These are phyloP conservation scores for Saturnia pavonia DNA, from an alignment of 2,888 invertebrate genomes.

Conservation along the genomic window DNA sequence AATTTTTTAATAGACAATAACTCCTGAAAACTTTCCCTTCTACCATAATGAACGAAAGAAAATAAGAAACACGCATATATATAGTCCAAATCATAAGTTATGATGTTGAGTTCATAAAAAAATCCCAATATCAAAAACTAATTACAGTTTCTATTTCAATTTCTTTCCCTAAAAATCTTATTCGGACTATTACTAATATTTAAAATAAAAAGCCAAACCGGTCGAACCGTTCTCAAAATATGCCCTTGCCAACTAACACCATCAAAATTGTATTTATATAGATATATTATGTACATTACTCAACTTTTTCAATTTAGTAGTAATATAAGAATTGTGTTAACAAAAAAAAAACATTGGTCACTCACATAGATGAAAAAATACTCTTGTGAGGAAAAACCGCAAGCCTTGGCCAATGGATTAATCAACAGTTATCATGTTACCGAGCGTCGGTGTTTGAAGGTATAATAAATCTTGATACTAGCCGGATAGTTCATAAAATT, in stretches of 20 bases:
- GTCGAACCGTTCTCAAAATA: not conserved
- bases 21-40: too few relatives aligned
- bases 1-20: too few relatives aligned
- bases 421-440: conserved; percentile 10
- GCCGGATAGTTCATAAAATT: not conserved
- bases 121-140: too few relatives aligned
- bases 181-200: too few relatives aligned
- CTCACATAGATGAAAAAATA: conserved; percentile 47
- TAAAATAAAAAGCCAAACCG: not conserved
- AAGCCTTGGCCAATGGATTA: conserved; percentile 11
- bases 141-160: too few relatives aligned
- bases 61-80: too few relatives aligned
- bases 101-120: too few relatives aligned
- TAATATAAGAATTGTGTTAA: not conserved
- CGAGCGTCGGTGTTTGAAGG: not conserved
- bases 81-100: too few relatives aligned
- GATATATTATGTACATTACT: not conserved
- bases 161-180: too few relatives aligned
- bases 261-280: not conserved
- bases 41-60: too few relatives aligned
- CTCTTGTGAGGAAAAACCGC: conserved; percentile 26
- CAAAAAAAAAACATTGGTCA: conserved; percentile 18
- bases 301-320: not conserved
- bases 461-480: conserved; percentile 3
- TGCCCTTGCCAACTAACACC: not conserved